Evolutionary conservation across 2,888 invertebrate genomes (phyloP).

Genomic region (Tiliacea aurago): DNA sequence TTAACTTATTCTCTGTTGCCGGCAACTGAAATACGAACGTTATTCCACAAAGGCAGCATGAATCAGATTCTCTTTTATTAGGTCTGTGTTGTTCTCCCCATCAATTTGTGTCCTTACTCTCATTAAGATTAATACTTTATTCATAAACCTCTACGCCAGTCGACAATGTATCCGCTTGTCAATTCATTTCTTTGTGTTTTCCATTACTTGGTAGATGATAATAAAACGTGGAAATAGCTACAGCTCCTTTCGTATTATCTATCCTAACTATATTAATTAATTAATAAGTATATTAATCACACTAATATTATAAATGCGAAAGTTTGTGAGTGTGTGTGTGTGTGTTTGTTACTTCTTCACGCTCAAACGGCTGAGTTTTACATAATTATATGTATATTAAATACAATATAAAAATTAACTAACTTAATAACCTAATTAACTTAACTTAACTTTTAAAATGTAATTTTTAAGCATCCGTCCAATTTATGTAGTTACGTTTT

Average conservation of each 20-base stretch:
- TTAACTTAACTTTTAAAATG: too few species aligned
- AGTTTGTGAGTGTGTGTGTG: too few species aligned
- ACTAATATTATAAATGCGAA: too few species aligned
- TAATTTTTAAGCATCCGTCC: background rate
- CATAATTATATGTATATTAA: conserved; percentile 6
- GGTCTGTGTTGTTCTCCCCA: conserved; percentile 66
- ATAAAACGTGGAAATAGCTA: conserved; percentile 21
- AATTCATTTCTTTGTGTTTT: conserved; percentile 46
- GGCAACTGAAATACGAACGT: conserved; percentile 72
- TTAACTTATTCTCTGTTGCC: conserved; percentile 71
- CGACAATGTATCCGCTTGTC: conserved; percentile 43
- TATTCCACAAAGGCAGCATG: conserved; percentile 72
- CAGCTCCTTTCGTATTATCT: background rate
- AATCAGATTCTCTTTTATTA: conserved; percentile 75
- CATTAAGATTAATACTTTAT: conserved; percentile 68
- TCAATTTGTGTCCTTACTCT: conserved; percentile 71
- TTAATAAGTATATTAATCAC: too few species aligned
- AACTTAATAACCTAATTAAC: too few species aligned
- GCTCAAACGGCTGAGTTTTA: background rate
- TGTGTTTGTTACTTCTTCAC: too few species aligned
- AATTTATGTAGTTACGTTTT: background rate
- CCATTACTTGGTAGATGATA: conserved; percentile 19
- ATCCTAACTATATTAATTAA: too few species aligned
- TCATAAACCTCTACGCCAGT: conserved; percentile 57
- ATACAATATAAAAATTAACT: too few species aligned